Percentiles rank a stretch among this genome's conserved stretches.
Evolutionary conservation across 2,797 vertebrate genomes (phyloP).

Genomic region (Micromesistius poutassou): DNA sequence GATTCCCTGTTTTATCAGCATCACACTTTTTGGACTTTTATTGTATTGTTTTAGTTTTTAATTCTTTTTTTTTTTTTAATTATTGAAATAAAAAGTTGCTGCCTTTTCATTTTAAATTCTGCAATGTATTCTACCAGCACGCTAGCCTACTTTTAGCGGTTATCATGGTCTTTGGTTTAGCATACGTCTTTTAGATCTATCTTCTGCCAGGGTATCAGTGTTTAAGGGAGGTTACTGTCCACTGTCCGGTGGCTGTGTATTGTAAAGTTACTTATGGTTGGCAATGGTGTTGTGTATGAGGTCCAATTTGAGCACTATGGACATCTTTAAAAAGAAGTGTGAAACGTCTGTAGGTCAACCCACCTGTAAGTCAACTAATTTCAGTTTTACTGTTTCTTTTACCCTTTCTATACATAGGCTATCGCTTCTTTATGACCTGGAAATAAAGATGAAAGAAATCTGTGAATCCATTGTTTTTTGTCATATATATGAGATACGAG

Average conservation of each 20-base stretch:
- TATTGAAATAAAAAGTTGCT: background rate
- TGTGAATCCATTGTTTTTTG: background rate
- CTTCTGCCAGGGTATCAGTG: background rate
- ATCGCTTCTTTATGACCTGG: background rate
- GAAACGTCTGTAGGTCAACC: too few species aligned
- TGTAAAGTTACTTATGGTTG: too few species aligned
- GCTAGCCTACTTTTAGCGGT: background rate
- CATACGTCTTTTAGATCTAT: background rate
- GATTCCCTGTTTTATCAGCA: background rate
- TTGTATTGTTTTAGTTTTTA: background rate
- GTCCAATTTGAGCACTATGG: too few species aligned
- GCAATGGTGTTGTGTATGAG: too few species aligned
- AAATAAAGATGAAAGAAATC: background rate
- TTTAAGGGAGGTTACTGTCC: background rate
- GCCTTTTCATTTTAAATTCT: background rate
- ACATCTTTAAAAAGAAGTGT: too few species aligned
- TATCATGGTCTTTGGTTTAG: background rate
- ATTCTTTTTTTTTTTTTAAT: background rate
- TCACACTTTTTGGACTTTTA: background rate
- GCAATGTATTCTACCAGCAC: background rate
- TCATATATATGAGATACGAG: background rate
- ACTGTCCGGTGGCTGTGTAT: too few species aligned
- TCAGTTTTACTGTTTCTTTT: background rate
- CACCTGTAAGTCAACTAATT: too few species aligned
- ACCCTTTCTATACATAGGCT: background rate